Base-by-base conservation (phyloP, 2,113 vertebrate species). In the Rhegmatorhina hoffmannsi region DNA sequence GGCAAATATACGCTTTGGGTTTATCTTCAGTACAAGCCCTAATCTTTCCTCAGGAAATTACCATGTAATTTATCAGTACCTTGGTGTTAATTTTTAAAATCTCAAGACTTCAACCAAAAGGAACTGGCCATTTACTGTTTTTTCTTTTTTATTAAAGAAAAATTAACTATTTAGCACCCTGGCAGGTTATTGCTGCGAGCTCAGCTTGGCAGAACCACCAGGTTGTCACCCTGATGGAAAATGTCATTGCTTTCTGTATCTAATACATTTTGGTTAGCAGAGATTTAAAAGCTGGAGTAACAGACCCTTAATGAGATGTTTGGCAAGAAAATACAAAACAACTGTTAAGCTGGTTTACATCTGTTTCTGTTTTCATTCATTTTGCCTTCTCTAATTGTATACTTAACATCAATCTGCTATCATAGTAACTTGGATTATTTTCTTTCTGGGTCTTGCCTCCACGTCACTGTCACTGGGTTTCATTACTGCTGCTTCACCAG, bases 41-140 rank as follows among this genome's bases (percentile, higher is more conserved):
- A 95, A 95, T 94, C 90, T 92, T 91, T 87, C 69, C 72, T 93
- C 49, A 55, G 94, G 87, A 94, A 95, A 94, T 92, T 80, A 68
- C 72, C 38, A 17, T 28, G 47, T 23, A 70, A 58, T 92, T 95
- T 91, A 90, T 90, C 84, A 40, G 75, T 50, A 85, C n/a, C 50
- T 88, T 56, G 58, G 62, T 11, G 2, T 70, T 93, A 62, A 83
- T 85, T 80, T 84, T 95, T 80, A 84, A 92, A 95, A 91, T 53
- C 73, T 84, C 19, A 79, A 78, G 49, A 60, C 20, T 81, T 83
- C 63, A 70, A 8, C 50, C 26, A 50, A 70, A 88, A 94, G 47
- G 34, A 78, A 74, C 47, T 74, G 87, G 14, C 59, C 34, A 44
- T 64, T 64, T 59, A 81, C 78, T 24, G 11, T 91, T 94, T 26